Evolutionary conservation across 2,888 invertebrate species (phyloP).

Genomic region (Heliconius erato): DNA sequence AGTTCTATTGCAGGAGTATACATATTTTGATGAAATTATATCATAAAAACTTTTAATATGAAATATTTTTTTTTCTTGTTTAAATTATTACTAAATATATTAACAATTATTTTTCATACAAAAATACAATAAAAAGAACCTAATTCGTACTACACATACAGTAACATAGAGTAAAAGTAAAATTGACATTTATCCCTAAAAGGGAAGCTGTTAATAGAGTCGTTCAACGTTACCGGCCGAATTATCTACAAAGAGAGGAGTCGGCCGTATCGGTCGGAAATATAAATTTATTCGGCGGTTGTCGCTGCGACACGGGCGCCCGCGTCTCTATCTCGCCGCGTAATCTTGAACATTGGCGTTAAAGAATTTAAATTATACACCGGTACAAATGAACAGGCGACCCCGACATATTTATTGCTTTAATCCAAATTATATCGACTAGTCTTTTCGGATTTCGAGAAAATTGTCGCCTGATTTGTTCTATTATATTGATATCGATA

Average conservation of each 20-base stretch:
- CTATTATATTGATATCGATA: conserved; percentile 65
- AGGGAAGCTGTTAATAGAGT: conserved; percentile 86
- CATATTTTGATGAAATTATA: neutral
- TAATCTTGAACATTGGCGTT: conserved; percentile 86
- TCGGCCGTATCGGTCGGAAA: conserved; percentile 82
- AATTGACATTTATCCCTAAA: conserved; percentile 84
- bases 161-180: conserved; percentile 65
- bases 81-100: too few species aligned
- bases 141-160: conserved; percentile 69
- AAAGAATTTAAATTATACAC: conserved; percentile 86
- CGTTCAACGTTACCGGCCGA: conserved; percentile 85
- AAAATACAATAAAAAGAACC: neutral
- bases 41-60: neutral
- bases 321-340: conserved; percentile 81
- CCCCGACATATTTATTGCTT: conserved; percentile 82
- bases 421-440: conserved; percentile 85
- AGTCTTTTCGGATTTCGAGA: conserved; percentile 75
- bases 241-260: conserved; percentile 85
- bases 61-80: too few species aligned
- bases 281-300: conserved; percentile 85
- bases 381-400: conserved; percentile 85
- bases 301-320: conserved; percentile 83
- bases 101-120: too few species aligned
- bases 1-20: neutral
- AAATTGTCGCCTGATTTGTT: conserved; percentile 77